Conservation (phyloP, 2,113 vertebrate species). For the Hypanus sabinus region DNA sequence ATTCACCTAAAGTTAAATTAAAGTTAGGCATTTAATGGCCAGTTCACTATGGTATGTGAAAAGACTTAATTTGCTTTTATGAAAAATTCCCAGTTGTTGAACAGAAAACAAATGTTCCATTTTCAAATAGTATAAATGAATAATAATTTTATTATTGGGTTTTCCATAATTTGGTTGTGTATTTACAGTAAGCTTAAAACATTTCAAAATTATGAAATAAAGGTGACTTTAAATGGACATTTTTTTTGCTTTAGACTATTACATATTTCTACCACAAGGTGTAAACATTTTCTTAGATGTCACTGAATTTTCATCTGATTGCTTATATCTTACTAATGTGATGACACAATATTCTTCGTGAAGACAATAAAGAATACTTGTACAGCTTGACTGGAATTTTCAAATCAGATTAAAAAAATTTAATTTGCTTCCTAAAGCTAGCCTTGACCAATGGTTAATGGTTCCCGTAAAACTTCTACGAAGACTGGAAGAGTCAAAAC, state of each 20-base stretch:
- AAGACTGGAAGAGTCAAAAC: background rate
- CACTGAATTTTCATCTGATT: background rate
- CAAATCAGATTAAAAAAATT: background rate
- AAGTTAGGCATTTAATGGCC: constrained; percentile 4
- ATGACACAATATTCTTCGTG: background rate
- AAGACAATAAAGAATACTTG: background rate
- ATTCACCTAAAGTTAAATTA: no score
- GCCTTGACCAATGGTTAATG: no score
- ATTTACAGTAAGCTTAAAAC: background rate
- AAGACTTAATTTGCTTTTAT: no score
- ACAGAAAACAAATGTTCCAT: background rate
- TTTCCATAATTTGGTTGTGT: background rate
- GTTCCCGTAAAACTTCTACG: background rate
- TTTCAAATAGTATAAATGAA: background rate
- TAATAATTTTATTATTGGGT: background rate
- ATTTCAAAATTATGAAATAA: background rate
- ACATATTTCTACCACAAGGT: background rate
- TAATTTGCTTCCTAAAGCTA: background rate
- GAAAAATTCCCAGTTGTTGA: background rate
- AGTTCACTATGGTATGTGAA: background rate
- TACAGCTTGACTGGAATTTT: background rate
- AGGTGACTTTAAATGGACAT: background rate
- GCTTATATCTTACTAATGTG: background rate
- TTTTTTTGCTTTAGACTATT: background rate
- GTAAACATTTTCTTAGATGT: background rate